Evolutionary conservation across 2,888 invertebrate genomes (phyloP).

Genomic region (Octodonta nipae): DNA sequence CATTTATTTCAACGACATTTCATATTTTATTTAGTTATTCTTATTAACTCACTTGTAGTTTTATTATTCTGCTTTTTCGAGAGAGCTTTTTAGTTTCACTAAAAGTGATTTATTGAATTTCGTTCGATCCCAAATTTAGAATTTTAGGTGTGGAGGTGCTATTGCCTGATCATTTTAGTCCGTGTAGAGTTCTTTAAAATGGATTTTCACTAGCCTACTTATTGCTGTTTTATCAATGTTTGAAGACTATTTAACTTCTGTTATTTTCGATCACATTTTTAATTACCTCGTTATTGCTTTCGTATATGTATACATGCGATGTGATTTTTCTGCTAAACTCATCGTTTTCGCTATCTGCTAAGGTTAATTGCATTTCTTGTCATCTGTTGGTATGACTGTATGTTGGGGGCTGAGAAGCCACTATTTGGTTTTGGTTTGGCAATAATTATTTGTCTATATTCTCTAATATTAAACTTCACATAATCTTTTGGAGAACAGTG

Average conservation of each 20-base stretch:
- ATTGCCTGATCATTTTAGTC: background rate
- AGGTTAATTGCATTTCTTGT: no score
- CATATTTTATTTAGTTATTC: background rate
- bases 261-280: background rate
- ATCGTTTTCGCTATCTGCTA: no score
- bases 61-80: background rate
- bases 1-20: background rate
- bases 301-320: no score
- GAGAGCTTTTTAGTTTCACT: background rate
- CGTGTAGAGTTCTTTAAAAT: background rate
- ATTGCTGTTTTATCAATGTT: background rate
- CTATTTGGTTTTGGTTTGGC: no score
- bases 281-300: background rate
- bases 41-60: background rate
- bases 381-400: no score
- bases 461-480: no score
- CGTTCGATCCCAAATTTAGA: background rate
- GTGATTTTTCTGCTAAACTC: no score
- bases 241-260: background rate
- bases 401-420: no score
- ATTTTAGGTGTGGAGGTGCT: background rate
- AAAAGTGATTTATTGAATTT: background rate
- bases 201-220: background rate
- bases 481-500: no score
- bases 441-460: no score